Percentiles rank a stretch among this genome's conserved stretches.
Conservation (phyloP, 2,888 invertebrate species). For the Aquatica leii region DNA sequence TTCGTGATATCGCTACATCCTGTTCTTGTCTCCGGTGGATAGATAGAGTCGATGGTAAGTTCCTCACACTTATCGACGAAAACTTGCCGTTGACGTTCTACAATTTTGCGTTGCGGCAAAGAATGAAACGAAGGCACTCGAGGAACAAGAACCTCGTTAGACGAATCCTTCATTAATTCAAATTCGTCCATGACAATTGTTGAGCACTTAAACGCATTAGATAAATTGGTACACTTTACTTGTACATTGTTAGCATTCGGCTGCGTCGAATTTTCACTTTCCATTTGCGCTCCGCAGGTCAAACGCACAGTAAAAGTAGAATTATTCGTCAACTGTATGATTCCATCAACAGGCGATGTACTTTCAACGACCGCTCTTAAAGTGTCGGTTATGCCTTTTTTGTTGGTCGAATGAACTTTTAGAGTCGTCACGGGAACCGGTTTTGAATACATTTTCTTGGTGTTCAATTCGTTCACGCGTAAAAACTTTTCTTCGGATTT, state of each 20-base stretch:
- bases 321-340: constrained; percentile 27
- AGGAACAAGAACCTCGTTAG: constrained; percentile 34
- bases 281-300: constrained; percentile 4
- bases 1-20: background rate
- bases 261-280: background rate
- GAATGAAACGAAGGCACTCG: constrained; percentile 14
- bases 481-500: background rate
- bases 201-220: background rate
- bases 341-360: constrained; percentile 26
- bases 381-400: constrained; percentile 20
- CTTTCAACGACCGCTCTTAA: constrained; percentile 30
- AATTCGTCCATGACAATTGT: constrained; percentile 34
- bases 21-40: background rate
- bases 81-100: too few relatives aligned
- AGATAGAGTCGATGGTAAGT: too few relatives aligned
- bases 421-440: constrained; percentile 21
- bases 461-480: background rate
- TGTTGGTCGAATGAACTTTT: constrained; percentile 23
- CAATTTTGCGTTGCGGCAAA: too few relatives aligned
- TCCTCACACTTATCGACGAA: too few relatives aligned
- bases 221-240: background rate
- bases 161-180: constrained; percentile 44
- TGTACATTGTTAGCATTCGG: background rate
- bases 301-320: constrained; percentile 26
- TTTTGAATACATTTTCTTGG: background rate